Evolutionary conservation across 2,797 vertebrate species (phyloP).

Genomic region (Pempheris klunzingeri): DNA sequence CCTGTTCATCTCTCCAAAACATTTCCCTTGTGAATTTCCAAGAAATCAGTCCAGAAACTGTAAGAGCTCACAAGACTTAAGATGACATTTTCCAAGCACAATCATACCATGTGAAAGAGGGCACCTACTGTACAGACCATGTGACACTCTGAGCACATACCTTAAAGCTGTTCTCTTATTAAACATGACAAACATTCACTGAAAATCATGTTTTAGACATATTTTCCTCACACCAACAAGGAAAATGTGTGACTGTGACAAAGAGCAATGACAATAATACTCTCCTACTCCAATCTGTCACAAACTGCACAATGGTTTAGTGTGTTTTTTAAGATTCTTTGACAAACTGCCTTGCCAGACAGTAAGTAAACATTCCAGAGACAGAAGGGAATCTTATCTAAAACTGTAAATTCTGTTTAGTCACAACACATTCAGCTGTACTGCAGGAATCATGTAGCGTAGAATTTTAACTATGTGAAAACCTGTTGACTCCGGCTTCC

Average conservation of each 20-base stretch:
- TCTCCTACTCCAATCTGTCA: constrained; percentile 1
- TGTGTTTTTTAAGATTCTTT: constrained; percentile 6
- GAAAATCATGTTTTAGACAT: neutral
- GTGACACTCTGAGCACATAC: neutral
- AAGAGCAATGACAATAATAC: neutral
- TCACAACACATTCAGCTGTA: neutral
- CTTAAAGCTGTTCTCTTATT: constrained; percentile 1
- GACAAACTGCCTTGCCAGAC: constrained; percentile 21
- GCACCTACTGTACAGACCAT: neutral
- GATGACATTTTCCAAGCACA: constrained; percentile 36
- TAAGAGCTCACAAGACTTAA: constrained; percentile 42
- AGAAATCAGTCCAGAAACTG: constrained; percentile 32
- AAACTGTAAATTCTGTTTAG: neutral
- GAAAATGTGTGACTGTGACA: constrained; percentile 30
- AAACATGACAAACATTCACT: neutral
- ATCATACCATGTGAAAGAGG: constrained; percentile 28
- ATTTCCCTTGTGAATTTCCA: constrained; percentile 5
- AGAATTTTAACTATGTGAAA: neutral
- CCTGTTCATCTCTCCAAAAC: neutral
- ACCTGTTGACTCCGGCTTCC: too few relatives aligned
- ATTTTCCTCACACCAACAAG: constrained; percentile 9
- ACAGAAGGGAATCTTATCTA: constrained; percentile 12
- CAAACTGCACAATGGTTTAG: constrained; percentile 5
- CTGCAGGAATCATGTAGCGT: neutral
- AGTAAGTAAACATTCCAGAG: constrained; percentile 27